Evolutionary conservation across 2,797 vertebrate species (phyloP).

Genomic region (Oophaga sylvatica): DNA sequence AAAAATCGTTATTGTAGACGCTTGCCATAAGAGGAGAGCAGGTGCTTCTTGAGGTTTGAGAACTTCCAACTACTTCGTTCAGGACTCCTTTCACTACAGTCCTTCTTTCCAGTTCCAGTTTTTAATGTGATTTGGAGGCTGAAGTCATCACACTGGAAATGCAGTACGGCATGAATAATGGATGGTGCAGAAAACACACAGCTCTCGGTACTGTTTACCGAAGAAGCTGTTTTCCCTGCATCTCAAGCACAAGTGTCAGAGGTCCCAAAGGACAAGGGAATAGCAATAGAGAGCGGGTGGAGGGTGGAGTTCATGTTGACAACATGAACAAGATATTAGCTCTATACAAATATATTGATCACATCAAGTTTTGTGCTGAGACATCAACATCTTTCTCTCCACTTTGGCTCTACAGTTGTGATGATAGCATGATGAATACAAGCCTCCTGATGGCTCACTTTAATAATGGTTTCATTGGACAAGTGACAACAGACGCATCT

Average conservation of each 20-base stretch:
- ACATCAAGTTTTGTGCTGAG: not conserved
- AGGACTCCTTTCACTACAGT: not conserved
- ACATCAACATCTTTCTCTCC: not conserved
- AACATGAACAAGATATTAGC: constrained; percentile 5
- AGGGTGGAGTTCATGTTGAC: not conserved
- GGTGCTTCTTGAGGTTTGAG: not conserved
- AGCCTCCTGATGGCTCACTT: not conserved
- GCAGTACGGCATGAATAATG: constrained; percentile 40
- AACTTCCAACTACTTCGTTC: not conserved
- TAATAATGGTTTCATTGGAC: constrained; percentile 7
- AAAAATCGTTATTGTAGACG: not conserved
- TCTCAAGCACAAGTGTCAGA: constrained; percentile 26
- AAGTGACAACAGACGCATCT: not conserved
- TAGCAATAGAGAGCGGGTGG: not conserved
- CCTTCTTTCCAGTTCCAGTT: constrained; percentile 12
- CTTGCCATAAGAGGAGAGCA: not conserved
- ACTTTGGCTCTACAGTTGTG: not conserved
- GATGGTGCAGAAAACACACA: constrained; percentile 39
- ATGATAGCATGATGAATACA: not conserved
- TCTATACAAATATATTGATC: constrained; percentile 48
- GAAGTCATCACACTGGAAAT: constrained; percentile 20
- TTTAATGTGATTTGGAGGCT: constrained; percentile 44
- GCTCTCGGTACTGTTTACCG: constrained; percentile 50
- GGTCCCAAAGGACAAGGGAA: constrained; percentile 31
- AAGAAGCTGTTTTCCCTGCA: constrained; percentile 31